These are phyloP conservation scores for Leptatherina wallacei DNA, from an alignment of 2,797 vertebrate genomes.

Conservation along the genomic window DNA sequence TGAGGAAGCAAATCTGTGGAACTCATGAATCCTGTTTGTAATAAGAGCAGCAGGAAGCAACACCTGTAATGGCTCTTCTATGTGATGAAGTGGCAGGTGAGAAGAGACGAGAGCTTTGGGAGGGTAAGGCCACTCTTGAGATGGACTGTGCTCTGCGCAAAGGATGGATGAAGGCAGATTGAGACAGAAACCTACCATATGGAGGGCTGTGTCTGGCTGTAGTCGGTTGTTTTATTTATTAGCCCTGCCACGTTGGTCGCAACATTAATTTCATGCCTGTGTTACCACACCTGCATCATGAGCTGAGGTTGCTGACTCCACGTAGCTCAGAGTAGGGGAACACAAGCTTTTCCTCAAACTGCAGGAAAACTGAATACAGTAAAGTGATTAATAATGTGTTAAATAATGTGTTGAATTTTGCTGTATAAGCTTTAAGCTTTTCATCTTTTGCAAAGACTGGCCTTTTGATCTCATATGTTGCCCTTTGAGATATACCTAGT, in stretches of 20 bases:
- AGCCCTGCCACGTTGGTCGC: conserved; percentile 67
- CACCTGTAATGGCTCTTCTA: conserved; percentile 20
- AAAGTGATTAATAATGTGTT: conserved; percentile 26
- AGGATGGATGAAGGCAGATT: conserved; percentile 39
- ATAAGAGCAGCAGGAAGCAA: conserved; percentile 24
- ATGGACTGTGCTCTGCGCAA: conserved; percentile 38
- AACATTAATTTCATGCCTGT: conserved; percentile 73
- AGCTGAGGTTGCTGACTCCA: conserved; percentile 50
- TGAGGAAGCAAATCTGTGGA: conserved; percentile 20
- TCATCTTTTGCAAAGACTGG: conserved; percentile 28
- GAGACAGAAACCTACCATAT: conserved; percentile 55
- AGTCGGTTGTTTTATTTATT: conserved; percentile 75
- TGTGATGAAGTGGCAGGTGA: conserved; percentile 17
- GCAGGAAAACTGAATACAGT: conserved; percentile 1
- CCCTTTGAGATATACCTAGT: conserved; percentile 23
- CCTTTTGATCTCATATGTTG: conserved; percentile 45
- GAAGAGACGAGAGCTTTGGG: conserved; percentile 21
- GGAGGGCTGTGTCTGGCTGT: conserved; percentile 46
- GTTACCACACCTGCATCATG: conserved; percentile 66
- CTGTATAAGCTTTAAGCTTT: conserved; percentile 22
- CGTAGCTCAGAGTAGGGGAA: conserved; percentile 24
- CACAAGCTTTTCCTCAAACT: conserved; percentile 21
- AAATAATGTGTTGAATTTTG: conserved; percentile 14
- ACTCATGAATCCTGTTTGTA: conserved; percentile 28
- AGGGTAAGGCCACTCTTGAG: conserved; percentile 44